A percentile compares a stretch with the other conserved stretches of the same genome.
Conservation (phyloP, 92 coral and sea anemone species). For the Porites divaricata region DNA sequence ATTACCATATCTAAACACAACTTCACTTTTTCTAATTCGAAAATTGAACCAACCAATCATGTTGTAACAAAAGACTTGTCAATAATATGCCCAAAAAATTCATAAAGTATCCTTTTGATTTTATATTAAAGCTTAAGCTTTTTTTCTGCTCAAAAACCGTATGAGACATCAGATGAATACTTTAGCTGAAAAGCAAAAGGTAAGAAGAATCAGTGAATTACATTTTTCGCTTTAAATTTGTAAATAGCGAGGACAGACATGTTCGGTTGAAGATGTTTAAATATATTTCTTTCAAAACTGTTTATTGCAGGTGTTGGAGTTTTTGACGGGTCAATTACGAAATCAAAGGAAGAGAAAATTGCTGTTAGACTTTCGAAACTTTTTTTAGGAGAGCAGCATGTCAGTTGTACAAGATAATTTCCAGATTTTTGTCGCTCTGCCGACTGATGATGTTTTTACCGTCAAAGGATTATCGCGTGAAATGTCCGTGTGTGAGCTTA, state of each 20-base stretch:
- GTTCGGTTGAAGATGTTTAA: neutral
- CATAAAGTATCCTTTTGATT: slow-evolving; percentile 1
- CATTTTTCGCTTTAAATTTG: too few relatives aligned
- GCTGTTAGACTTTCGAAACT: neutral
- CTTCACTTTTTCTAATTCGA: slow-evolving; percentile 3
- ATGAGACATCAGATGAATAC: neutral
- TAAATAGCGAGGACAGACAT: too few relatives aligned
- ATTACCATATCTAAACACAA: slow-evolving; percentile 21
- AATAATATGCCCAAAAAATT: slow-evolving; percentile 3
- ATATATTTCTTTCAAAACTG: slow-evolving; percentile 2
- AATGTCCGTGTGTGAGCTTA: slow-evolving; percentile 79
- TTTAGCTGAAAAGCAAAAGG: neutral
- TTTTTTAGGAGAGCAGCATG: slow-evolving; percentile 6
- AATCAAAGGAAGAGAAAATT: neutral
- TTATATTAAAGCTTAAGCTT: neutral
- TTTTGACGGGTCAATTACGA: neutral
- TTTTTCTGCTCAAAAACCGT: neutral
- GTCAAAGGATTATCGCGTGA: slow-evolving; percentile 61
- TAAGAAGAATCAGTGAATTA: neutral
- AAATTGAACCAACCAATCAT: slow-evolving; percentile 34
- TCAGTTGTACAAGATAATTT: slow-evolving; percentile 40
- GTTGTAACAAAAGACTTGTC: slow-evolving; percentile 15
- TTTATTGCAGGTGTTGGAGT: slow-evolving; percentile 17
- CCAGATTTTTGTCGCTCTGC: slow-evolving; percentile 84
- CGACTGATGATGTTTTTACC: slow-evolving; percentile 86